Evolutionary conservation across 1,140 invertebrate species (phyloP).

Genomic region (Papilio polytes): DNA sequence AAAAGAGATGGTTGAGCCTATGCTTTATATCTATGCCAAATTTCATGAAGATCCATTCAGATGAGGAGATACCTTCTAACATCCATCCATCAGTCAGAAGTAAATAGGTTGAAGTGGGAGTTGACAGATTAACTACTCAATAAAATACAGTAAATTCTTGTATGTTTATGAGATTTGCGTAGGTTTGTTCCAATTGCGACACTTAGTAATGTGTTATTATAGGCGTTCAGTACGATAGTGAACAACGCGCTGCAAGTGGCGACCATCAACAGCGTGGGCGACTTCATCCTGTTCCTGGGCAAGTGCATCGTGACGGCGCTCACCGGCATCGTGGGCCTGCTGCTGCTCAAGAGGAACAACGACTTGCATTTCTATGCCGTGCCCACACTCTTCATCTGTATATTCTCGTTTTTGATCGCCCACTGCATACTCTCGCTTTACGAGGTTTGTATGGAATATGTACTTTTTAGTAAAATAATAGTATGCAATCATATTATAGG

Average conservation of each 20-base stretch:
- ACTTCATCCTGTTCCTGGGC: constrained; percentile 96
- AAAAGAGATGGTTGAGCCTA: too few species aligned
- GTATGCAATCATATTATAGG: too few species aligned
- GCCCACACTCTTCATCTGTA: constrained; percentile 93
- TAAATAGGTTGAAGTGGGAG: too few species aligned
- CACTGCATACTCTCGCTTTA: constrained; percentile 97
- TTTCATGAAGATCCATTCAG: too few species aligned
- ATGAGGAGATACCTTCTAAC: too few species aligned
- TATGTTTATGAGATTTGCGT: too few species aligned
- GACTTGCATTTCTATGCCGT: constrained; percentile 92
- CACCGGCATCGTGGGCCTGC: constrained; percentile 89
- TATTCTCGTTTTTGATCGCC: constrained; percentile 96
- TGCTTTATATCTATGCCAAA: too few species aligned
- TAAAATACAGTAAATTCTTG: too few species aligned
- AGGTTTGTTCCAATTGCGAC: too few species aligned
- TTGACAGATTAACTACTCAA: too few species aligned
- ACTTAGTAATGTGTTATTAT: constrained; percentile 12
- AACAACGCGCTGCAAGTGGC: constrained; percentile 94
- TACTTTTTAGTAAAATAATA: not conserved
- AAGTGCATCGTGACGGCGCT: constrained; percentile 94
- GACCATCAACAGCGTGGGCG: constrained; percentile 96
- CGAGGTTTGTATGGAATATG: constrained; percentile 87
- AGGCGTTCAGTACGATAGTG: constrained; percentile 94
- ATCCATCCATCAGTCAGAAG: too few species aligned
- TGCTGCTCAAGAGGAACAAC: constrained; percentile 89